Percentiles rank a stretch among this genome's conserved stretches.
Conservation (phyloP, 2,113 vertebrate species). For the Brachyhypopomus occidentalis region DNA sequence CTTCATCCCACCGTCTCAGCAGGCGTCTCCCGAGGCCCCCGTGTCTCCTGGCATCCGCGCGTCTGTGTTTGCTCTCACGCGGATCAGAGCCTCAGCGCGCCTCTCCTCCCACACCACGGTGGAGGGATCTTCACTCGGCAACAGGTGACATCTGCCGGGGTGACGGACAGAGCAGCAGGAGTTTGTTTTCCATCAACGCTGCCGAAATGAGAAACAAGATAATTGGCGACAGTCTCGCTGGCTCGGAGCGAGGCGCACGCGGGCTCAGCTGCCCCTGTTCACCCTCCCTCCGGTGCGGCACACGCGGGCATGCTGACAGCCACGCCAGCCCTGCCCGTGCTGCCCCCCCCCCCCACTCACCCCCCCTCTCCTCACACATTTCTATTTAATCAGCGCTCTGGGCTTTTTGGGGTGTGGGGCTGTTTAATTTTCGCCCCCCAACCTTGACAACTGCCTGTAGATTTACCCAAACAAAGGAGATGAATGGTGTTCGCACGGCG, state of each 20-base stretch:
- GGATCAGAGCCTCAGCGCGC: slow-evolving; percentile 8
- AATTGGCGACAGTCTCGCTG: slow-evolving; percentile 53
- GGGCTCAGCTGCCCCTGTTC: slow-evolving; percentile 11
- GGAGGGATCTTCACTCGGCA: slow-evolving; percentile 30
- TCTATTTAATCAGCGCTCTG: slow-evolving; percentile 40
- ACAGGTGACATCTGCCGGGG: slow-evolving; percentile 50
- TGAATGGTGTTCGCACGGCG: background rate
- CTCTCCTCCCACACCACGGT: slow-evolving; percentile 13
- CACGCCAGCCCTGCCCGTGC: slow-evolving; percentile 5
- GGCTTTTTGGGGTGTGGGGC: slow-evolving; percentile 10
- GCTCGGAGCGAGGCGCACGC: slow-evolving; percentile 19
- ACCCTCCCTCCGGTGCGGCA: no score
- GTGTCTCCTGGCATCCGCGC: background rate
- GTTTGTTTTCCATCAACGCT: slow-evolving; percentile 46
- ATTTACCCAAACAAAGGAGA: slow-evolving; percentile 39
- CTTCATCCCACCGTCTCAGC: background rate
- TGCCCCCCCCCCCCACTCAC: background rate
- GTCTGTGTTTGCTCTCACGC: slow-evolving; percentile 6
- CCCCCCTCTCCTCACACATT: background rate
- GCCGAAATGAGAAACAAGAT: slow-evolving; percentile 49
- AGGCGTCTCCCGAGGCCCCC: background rate
- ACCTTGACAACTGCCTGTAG: slow-evolving; percentile 26
- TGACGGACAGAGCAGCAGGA: slow-evolving; percentile 51
- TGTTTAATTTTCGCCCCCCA: slow-evolving; percentile 44
- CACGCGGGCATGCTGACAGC: slow-evolving; percentile 19